A percentile compares a stretch with the other conserved stretches of the same genome.
phyloP scores from a whole-genome alignment of 2,888 invertebrate species.

The Isoperla grammatica region DNA sequence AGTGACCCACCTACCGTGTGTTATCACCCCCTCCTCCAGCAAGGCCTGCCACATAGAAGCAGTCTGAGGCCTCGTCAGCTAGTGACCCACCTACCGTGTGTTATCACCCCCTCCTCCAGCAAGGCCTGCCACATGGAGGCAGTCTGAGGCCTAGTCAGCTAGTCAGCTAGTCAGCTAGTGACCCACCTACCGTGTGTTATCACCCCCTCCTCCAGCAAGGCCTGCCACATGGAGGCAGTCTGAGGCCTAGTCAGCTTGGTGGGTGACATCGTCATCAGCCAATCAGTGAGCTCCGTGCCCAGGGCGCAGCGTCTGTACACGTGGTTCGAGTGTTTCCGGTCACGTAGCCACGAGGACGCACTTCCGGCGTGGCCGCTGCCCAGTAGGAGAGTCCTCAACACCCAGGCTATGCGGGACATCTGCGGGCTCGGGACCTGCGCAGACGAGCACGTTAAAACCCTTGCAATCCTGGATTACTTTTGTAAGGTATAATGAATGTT shows the following conservation, averaged over 20 bases:
- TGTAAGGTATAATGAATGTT: too few relatives aligned
- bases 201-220: slow-evolving; percentile 71
- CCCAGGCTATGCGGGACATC: slow-evolving; percentile 63
- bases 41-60: neutral
- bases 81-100: neutral
- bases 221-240: slow-evolving; percentile 80
- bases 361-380: slow-evolving; percentile 52
- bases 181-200: slow-evolving; percentile 42
- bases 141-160: too few relatives aligned
- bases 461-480: too few relatives aligned
- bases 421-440: slow-evolving; percentile 56
- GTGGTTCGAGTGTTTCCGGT: slow-evolving; percentile 57
- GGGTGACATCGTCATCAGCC: slow-evolving; percentile 57
- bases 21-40: neutral
- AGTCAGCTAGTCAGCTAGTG: neutral
- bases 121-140: neutral
- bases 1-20: neutral
- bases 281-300: slow-evolving; percentile 75
- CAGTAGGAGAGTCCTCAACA: slow-evolving; percentile 60
- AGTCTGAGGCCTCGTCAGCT: too few relatives aligned
- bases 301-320: slow-evolving; percentile 64
- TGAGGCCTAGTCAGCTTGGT: slow-evolving; percentile 60
- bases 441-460: neutral
- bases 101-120: neutral
- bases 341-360: slow-evolving; percentile 48